phyloP scores from a whole-genome alignment of 2,113 vertebrate genomes.

The Colius striatus region DNA sequence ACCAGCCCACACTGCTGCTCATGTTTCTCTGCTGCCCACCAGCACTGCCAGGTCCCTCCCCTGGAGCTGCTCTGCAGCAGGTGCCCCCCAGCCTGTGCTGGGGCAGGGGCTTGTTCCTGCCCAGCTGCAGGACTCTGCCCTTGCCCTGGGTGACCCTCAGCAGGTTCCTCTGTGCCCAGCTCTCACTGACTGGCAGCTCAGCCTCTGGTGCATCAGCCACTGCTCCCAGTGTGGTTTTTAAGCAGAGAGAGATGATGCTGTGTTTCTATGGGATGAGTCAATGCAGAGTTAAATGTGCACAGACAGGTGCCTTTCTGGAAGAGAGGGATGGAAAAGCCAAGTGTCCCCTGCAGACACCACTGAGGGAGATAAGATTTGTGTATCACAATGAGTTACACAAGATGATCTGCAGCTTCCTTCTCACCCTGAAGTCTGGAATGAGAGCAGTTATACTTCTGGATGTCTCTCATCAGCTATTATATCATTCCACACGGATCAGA shows the following conservation, averaged over 20 bases:
- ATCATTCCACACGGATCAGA: neutral
- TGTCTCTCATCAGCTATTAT: neutral
- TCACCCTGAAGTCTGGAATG: neutral
- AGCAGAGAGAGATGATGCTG: neutral
- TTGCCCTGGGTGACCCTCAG: too few species aligned
- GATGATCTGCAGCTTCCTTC: neutral
- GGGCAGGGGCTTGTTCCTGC: too few species aligned
- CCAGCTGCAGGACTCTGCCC: too few species aligned
- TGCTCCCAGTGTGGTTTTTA: neutral
- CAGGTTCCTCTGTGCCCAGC: too few species aligned
- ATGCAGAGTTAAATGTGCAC: neutral
- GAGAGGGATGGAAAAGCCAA: neutral
- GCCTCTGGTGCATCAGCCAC: neutral
- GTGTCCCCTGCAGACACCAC: neutral
- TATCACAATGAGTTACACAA: neutral
- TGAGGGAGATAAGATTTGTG: neutral
- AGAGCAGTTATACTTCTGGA: neutral
- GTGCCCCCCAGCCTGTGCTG: too few species aligned
- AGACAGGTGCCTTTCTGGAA: neutral
- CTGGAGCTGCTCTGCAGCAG: too few species aligned
- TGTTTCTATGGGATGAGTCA: neutral
- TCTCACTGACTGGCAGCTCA: too few species aligned
- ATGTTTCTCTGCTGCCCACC: too few species aligned
- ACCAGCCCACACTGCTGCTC: too few species aligned
- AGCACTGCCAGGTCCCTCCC: too few species aligned